phyloP scores from a whole-genome alignment of 2,797 vertebrate species.

The Pipistrellus nathusii region DNA sequence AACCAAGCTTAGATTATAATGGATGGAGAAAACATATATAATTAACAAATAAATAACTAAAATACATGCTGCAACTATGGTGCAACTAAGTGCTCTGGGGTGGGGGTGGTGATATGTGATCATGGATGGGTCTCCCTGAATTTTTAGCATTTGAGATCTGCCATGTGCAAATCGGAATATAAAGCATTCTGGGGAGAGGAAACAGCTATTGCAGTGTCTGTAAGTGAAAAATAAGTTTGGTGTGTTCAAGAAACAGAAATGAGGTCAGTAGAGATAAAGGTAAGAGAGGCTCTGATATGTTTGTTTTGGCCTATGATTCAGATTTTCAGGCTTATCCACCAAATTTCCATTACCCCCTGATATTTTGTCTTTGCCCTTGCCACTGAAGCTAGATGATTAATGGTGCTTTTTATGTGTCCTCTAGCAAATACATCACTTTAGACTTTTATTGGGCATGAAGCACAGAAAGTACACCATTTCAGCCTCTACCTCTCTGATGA shows the following conservation, averaged over 20 bases:
- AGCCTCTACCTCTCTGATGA: constrained; percentile 64
- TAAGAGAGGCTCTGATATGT: neutral
- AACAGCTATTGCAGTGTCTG: neutral
- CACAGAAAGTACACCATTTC: constrained; percentile 53
- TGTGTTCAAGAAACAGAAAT: neutral
- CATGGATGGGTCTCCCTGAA: neutral
- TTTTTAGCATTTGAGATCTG: neutral
- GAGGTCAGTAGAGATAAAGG: neutral
- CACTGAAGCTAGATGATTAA: constrained; percentile 59
- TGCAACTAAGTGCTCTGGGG: neutral
- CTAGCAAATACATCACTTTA: constrained; percentile 64
- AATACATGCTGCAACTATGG: neutral
- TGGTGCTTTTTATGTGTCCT: constrained; percentile 35
- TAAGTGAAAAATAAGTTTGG: neutral
- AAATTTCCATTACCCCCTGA: neutral
- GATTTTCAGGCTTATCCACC: neutral
- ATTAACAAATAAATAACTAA: neutral
- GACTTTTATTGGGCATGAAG: constrained; percentile 60
- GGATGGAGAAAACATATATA: neutral
- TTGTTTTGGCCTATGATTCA: neutral
- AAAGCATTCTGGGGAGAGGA: neutral
- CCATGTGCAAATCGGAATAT: neutral
- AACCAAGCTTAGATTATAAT: neutral
- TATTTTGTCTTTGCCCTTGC: constrained; percentile 47
- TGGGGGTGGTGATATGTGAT: neutral